These are phyloP conservation scores for Vombatus ursinus DNA, from an alignment of 2,113 vertebrate genomes.

Conservation along the genomic window DNA sequence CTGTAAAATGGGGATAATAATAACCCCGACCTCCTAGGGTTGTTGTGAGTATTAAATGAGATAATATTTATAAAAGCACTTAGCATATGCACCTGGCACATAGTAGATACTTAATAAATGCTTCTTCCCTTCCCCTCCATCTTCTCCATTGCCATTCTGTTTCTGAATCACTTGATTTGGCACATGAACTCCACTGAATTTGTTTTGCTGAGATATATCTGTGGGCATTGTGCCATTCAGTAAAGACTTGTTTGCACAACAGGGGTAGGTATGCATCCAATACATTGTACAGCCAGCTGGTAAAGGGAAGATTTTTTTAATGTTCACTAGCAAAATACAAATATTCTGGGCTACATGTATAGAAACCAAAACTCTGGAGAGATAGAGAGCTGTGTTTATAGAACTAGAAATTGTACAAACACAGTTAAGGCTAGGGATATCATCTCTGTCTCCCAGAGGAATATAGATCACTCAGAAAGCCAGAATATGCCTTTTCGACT, in stretches of 20 bases:
- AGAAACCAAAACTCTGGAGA: constrained; percentile 27
- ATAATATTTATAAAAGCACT: neutral
- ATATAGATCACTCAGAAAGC: constrained; percentile 18
- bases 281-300: constrained; percentile 30
- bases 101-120: neutral
- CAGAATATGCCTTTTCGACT: constrained; percentile 5
- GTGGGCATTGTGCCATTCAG: constrained; percentile 5
- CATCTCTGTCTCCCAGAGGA: constrained; percentile 52
- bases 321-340: constrained; percentile 47
- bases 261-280: constrained; percentile 13
- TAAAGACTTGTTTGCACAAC: constrained; percentile 62
- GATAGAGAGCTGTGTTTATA: neutral
- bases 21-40: neutral
- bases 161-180: constrained; percentile 30
- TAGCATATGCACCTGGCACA: neutral
- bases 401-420: constrained; percentile 36
- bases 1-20: neutral
- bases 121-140: constrained; percentile 17
- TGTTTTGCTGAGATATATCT: constrained; percentile 49
- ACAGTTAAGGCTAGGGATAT: neutral
- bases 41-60: neutral
- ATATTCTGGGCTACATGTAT: constrained; percentile 46
- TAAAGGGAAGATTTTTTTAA: constrained; percentile 52
- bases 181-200: constrained; percentile 36
- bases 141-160: constrained; percentile 12